Conservation (phyloP, 2,888 invertebrate species). For the Escarpia spicata region DNA sequence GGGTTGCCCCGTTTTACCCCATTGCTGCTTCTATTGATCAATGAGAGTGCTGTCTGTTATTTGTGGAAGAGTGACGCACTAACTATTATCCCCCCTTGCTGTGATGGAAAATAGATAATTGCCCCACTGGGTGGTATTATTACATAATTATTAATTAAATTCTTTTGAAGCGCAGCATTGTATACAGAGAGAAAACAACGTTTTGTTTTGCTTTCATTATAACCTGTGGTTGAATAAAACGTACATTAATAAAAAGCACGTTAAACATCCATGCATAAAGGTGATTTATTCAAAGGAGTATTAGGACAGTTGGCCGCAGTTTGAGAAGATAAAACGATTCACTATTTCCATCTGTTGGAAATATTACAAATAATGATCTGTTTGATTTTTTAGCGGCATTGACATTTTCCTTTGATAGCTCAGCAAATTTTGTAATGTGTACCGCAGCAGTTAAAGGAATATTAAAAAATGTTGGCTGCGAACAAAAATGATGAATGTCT, state of each 20-base stretch:
- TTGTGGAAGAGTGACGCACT: neutral
- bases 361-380: neutral
- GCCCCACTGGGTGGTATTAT: neutral
- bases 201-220: constrained; percentile 16
- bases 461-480: neutral
- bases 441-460: neutral
- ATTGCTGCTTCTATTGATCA: neutral
- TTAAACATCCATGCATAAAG: neutral
- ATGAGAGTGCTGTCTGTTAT: neutral
- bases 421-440: neutral
- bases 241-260: neutral
- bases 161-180: constrained; percentile 3
- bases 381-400: neutral
- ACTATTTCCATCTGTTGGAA: constrained; percentile 10
- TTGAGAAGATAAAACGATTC: neutral
- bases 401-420: neutral
- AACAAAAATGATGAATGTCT: neutral
- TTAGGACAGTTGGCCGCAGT: neutral
- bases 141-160: constrained; percentile 16
- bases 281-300: neutral
- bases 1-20: neutral
- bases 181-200: neutral
- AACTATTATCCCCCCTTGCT: neutral
- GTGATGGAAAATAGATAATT: neutral
- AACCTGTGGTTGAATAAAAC: neutral